Conservation (phyloP, 1,140 invertebrate genomes). For the Odontomachus brunneus region DNA sequence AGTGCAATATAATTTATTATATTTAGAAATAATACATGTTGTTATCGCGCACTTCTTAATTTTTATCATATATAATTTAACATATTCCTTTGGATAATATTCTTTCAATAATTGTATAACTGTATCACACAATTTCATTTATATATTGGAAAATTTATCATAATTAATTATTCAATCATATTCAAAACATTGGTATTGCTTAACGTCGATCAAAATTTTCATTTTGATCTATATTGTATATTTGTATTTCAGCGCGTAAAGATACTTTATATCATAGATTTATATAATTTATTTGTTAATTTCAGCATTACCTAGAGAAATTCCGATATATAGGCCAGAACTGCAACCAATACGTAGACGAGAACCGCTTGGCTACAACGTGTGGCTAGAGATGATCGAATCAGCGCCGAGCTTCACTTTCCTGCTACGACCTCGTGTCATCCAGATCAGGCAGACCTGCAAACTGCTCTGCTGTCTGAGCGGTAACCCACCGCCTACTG, state of each 20-base stretch:
- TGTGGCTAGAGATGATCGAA: conserved; percentile 96
- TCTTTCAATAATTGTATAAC: too few species aligned
- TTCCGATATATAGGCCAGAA: conserved; percentile 92
- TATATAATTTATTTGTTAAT: conserved; percentile 58
- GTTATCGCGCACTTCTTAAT: background rate
- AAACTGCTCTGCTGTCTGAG: conserved; percentile 98
- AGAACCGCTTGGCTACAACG: conserved; percentile 92
- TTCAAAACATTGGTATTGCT: too few species aligned
- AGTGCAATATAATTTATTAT: too few species aligned
- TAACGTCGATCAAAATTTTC: too few species aligned
- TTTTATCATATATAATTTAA: too few species aligned
- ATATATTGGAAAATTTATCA: too few species aligned
- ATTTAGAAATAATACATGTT: too few species aligned
- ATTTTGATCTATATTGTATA: too few species aligned
- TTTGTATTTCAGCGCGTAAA: too few species aligned
- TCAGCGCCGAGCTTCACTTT: conserved; percentile 98
- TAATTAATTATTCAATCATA: too few species aligned
- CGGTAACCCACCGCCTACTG: conserved; percentile 96
- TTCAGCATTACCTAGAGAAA: conserved; percentile 92
- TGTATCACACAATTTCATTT: too few species aligned
- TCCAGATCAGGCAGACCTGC: conserved; percentile 97
- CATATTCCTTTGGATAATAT: too few species aligned
- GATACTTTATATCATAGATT: conserved; percentile 23
- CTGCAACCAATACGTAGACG: conserved; percentile 90
- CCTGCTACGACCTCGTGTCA: conserved; percentile 97